Conservation (phyloP, 2,113 vertebrate species). For the Anthoscopus minutus region DNA sequence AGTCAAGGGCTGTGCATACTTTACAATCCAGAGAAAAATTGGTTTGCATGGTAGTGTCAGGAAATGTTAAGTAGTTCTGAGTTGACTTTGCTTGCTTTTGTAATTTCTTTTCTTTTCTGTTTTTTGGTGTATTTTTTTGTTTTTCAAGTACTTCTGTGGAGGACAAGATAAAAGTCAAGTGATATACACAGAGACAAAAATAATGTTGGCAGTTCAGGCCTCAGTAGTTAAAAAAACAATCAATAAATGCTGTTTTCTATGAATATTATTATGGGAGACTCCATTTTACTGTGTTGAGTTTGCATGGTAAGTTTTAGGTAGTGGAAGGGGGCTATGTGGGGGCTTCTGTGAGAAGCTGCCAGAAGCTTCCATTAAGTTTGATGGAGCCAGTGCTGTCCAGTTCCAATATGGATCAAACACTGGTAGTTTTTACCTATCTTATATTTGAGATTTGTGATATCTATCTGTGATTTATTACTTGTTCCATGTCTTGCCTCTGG, state of each 20-base stretch:
- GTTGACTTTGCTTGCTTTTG: background rate
- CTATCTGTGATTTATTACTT: background rate
- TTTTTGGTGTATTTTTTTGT: too few species aligned
- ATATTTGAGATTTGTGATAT: background rate
- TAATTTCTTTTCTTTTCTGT: too few species aligned
- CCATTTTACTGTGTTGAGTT: background rate
- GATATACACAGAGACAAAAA: background rate
- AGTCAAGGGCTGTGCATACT: background rate
- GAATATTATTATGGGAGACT: background rate
- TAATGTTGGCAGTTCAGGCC: background rate
- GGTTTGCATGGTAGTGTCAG: background rate
- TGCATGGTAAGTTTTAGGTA: background rate
- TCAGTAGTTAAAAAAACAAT: background rate
- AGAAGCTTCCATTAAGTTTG: background rate
- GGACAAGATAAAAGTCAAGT: background rate
- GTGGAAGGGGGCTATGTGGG: fast-evolving
- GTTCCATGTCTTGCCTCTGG: background rate
- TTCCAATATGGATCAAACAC: background rate
- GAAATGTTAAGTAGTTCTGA: slow-evolving; percentile 27
- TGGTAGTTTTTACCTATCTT: background rate
- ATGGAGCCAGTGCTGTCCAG: background rate
- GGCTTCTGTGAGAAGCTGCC: background rate
- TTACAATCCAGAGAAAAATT: background rate
- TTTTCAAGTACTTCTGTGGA: background rate
- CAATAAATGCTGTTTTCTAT: background rate